Evolutionary conservation across 2,888 invertebrate genomes (phyloP), one percentile per base, ranked within the genome.

Genomic region (Psococerastis gibbosa): DNA sequence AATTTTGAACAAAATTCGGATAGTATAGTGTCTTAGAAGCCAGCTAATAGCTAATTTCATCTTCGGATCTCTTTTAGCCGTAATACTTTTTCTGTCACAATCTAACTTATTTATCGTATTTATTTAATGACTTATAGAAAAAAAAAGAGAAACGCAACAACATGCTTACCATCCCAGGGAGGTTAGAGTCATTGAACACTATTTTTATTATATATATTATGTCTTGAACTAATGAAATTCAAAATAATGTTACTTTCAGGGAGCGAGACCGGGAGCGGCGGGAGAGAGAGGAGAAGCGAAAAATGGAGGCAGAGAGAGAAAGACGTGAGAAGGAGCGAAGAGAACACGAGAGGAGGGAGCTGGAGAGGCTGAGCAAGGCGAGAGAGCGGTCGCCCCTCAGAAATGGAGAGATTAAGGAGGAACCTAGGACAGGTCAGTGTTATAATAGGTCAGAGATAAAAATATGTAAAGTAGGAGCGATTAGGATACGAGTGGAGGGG

Each of bases 371-470:
- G 62, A 61, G 0, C 58, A 59, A 42, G 43, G 44, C 46, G 57
- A 0, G 59, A 58, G 57, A 60, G 49, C 2, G 85, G 42, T 84
- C 84, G 4, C 85, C 85, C 3, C 62, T 83, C 43, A 69, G 84
- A 22, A 82, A 78, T 57, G 80, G 80, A 5, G 58, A 60, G 50
- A 65, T 75, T 2, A 75, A 77, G 53, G 75, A 76, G 52, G 75
- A 76, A 51, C 70, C 72, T 11, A 63, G 73, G 23, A 49, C 34
- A 46, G 56, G 56, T n/a, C n/a, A n/a, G n/a, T n/a, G n/a, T n/a
- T n/a, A n/a, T n/a, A n/a, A n/a, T n/a, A n/a, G n/a, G n/a, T n/a
- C n/a, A n/a, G n/a, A n/a, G n/a, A n/a, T n/a, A n/a, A n/a, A n/a
- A n/a, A n/a, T n/a, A n/a, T n/a, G n/a, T 41, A 57, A 57, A 43